Conservation (phyloP, 2,797 vertebrate species). For the Mus caroli region DNA sequence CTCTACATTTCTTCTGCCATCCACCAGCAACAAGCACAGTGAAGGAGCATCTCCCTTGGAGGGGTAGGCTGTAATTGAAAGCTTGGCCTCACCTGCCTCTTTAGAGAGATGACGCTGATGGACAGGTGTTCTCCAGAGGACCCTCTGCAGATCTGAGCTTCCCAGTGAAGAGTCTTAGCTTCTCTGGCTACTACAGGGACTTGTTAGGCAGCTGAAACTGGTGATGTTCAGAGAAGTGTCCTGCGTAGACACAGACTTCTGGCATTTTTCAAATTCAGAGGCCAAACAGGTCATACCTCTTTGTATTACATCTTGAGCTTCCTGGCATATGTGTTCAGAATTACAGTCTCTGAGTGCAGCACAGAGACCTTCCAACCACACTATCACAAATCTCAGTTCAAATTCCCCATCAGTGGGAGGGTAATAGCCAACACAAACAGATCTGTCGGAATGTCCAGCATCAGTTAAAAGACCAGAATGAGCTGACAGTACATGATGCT, state of each 20-base stretch:
- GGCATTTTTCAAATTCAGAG: slow-evolving; percentile 84
- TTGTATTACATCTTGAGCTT: slow-evolving; percentile 66
- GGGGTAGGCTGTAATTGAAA: slow-evolving; percentile 34
- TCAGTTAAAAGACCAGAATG: not conserved
- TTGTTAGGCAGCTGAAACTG: slow-evolving; percentile 83
- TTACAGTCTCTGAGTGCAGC: not conserved
- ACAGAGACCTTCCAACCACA: slow-evolving; percentile 45
- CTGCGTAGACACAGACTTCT: slow-evolving; percentile 77
- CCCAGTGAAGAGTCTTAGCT: slow-evolving; percentile 69
- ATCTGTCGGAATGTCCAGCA: slow-evolving; percentile 80
- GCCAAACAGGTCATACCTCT: slow-evolving; percentile 81
- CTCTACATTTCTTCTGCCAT: too few relatives aligned
- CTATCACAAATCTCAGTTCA: slow-evolving; percentile 85
- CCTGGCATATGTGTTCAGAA: slow-evolving; percentile 44
- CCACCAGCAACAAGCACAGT: not conserved
- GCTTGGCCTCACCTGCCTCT: slow-evolving; percentile 65
- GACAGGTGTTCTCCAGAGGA: slow-evolving; percentile 78
- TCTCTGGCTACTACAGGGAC: slow-evolving; percentile 84
- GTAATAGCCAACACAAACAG: slow-evolving; percentile 80
- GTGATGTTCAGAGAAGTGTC: slow-evolving; percentile 76
- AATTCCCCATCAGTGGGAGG: slow-evolving; percentile 88
- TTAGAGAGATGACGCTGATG: slow-evolving; percentile 17
- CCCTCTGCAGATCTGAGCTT: slow-evolving; percentile 66
- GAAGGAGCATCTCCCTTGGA: slow-evolving; percentile 45
- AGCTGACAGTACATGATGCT: not conserved